These are phyloP conservation scores for Stenodera caucasica DNA, from an alignment of 2,888 invertebrate species.

Conservation along the genomic window DNA sequence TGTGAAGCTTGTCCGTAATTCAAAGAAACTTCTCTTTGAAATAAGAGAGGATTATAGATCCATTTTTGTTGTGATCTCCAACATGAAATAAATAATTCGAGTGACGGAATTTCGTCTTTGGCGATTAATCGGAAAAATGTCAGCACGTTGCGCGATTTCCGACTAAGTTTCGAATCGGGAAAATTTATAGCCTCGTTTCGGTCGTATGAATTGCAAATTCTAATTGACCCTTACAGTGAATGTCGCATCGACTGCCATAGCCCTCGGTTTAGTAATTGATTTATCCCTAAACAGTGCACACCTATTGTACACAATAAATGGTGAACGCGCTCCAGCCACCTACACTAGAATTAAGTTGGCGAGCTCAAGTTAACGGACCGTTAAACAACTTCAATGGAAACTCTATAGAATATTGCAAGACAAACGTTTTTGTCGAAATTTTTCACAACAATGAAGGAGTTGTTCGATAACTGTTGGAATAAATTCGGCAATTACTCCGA, in stretches of 20 bases:
- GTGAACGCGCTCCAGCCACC: slow-evolving; percentile 33
- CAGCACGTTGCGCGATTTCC: slow-evolving; percentile 45
- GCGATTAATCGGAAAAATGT: slow-evolving; percentile 45
- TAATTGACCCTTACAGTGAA: slow-evolving; percentile 41
- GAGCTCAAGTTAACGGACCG: slow-evolving; percentile 36
- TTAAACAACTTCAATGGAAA: slow-evolving; percentile 37
- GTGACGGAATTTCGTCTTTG: slow-evolving; percentile 23
- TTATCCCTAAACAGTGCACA: slow-evolving; percentile 48
- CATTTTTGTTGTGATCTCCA: slow-evolving; percentile 13
- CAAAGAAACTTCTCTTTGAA: slow-evolving; percentile 27
- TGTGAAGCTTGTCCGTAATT: slow-evolving; percentile 20
- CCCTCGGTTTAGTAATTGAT: slow-evolving; percentile 47
- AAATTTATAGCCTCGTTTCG: slow-evolving; percentile 48
- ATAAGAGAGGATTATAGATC: slow-evolving; percentile 17
- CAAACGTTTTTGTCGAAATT: no score
- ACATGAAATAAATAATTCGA: slow-evolving; percentile 8
- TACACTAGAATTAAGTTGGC: slow-evolving; percentile 30
- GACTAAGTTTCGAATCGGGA: slow-evolving; percentile 43
- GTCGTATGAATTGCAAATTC: slow-evolving; percentile 45
- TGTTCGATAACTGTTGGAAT: background rate
- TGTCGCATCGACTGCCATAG: slow-evolving; percentile 43
- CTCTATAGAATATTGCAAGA: background rate
- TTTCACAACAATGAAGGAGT: background rate
- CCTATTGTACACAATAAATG: slow-evolving; percentile 47
- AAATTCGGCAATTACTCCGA: background rate